A percentile compares a stretch with the other conserved stretches of the same genome.
Evolutionary conservation across 2,797 vertebrate species (phyloP).

Genomic region (Cyclura pinguis): DNA sequence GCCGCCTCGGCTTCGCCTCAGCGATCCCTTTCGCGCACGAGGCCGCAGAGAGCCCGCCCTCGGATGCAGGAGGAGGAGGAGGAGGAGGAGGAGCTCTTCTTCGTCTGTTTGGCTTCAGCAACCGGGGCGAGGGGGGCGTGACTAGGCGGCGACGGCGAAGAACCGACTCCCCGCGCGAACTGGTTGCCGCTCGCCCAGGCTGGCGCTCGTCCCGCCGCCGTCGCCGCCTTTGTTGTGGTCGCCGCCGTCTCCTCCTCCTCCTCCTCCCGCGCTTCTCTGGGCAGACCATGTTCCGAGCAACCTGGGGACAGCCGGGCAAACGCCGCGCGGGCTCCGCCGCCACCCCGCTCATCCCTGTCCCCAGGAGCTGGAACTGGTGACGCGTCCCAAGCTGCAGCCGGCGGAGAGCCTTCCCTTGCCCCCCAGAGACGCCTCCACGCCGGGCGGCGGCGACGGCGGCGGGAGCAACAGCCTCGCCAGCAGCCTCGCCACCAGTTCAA

Average conservation of each 20-base stretch:
- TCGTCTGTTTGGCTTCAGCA: not conserved
- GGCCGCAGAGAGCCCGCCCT: not conserved
- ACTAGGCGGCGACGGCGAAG: not conserved
- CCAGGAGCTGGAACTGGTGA: conserved; percentile 54
- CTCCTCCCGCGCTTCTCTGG: not conserved
- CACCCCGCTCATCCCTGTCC: not conserved
- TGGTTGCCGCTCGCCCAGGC: not conserved
- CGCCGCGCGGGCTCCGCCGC: conserved; percentile 2
- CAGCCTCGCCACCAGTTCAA: not conserved
- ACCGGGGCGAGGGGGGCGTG: conserved; percentile 1
- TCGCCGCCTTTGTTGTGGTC: no score
- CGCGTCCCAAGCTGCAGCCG: conserved; percentile 53
- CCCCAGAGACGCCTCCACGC: conserved; percentile 49
- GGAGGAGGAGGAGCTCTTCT: not conserved
- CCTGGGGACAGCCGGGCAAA: conserved; percentile 19
- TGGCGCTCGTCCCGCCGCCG: not conserved
- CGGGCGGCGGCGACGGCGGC: conserved; percentile 23
- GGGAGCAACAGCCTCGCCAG: conserved; percentile 60
- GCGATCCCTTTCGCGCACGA: not conserved
- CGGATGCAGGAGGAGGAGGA: not conserved
- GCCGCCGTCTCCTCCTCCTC: not conserved
- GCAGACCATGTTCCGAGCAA: not conserved
- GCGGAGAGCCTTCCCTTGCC: conserved; percentile 41
- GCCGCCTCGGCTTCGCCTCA: no score
- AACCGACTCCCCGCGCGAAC: not conserved